Base-by-base conservation (phyloP, 2,888 invertebrate genomes). In the Cheilosia vulpina region DNA sequence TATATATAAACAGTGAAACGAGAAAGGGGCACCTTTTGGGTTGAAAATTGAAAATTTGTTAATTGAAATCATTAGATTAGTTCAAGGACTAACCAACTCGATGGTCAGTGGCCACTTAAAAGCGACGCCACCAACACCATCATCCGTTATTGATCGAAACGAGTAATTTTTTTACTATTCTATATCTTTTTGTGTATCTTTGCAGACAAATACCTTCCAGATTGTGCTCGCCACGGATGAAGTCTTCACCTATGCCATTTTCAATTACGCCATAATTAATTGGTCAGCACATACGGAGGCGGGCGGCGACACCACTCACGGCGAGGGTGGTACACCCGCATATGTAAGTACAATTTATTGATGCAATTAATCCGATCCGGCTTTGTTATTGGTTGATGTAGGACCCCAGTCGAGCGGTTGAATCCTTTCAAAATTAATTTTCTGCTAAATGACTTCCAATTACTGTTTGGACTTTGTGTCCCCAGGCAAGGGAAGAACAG, bases 201-300 rank as follows among this genome's bases (percentile, higher is more conserved):
- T 93, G 6, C 93, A 97, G 96, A 97, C 98, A 1, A 99, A 99
- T 91, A 98, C 98, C 0, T 99, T 98, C 93, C 99, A 99, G 95
- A 93, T 97, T 94, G 95, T 98, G 3, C 91, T 99, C 68, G 97
- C 97, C 0, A 98, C 98, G 0, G 98, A 98, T 90, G 98, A 98
- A 93, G 97, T 97, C 3, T 96, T 96, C 90, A 98, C 98, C 0
- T 99, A 98, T 90, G 97, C 96, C 0, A 97, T 99, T 71, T 98
- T 97, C 92, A 99, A 99, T 93, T 99, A 99, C 91, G 94, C 96
- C 68, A 95, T 96, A 87, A 94, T 99, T 81, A 96, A 95, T 89
- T 99, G 98, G 98, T 96, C 96, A 13, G 95, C 96, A 13, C 97
- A 97, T 89, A 97, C 98, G 0, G 97, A 97, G 91, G 98, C 98